Percentiles rank a stretch among this genome's conserved stretches.
Conservation (phyloP, 64 coral and sea anemone species). For the Dendronephthya gigantea region DNA sequence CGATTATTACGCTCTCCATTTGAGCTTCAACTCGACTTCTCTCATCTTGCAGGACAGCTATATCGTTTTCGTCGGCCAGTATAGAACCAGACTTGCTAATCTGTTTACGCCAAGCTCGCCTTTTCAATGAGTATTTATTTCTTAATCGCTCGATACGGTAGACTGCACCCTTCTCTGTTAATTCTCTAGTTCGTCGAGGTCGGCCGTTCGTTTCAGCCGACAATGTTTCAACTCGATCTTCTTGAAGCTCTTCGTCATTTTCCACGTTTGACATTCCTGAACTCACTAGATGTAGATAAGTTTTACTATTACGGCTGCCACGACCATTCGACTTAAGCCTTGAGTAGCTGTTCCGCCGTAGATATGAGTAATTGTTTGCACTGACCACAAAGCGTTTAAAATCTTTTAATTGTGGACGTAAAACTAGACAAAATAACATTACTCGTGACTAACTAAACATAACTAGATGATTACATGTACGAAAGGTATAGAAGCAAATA, state of each 20-base stretch:
- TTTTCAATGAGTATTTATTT: background rate
- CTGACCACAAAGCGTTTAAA: background rate
- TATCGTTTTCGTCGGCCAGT: background rate
- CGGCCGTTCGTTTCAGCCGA: background rate
- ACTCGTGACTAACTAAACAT: background rate
- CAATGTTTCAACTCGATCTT: background rate
- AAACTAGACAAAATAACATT: background rate
- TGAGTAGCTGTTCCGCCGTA: background rate
- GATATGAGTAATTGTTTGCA: background rate
- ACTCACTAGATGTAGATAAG: background rate
- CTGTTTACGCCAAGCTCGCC: background rate
- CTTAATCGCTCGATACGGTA: background rate
- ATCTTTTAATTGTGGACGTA: background rate
- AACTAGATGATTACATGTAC: background rate
- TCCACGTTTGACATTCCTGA: background rate
- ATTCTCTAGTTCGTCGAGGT: background rate
- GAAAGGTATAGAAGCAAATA: too few relatives aligned
- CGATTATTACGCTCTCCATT: too few relatives aligned
- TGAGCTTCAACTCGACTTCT: too few relatives aligned
- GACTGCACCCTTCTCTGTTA: background rate
- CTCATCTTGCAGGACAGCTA: background rate
- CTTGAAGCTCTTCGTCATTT: background rate
- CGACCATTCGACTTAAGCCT: background rate
- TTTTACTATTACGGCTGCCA: constrained; percentile 8
- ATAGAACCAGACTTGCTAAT: background rate